Base-by-base conservation (phyloP, 2,113 vertebrate species). In the Tor tambroides region DNA sequence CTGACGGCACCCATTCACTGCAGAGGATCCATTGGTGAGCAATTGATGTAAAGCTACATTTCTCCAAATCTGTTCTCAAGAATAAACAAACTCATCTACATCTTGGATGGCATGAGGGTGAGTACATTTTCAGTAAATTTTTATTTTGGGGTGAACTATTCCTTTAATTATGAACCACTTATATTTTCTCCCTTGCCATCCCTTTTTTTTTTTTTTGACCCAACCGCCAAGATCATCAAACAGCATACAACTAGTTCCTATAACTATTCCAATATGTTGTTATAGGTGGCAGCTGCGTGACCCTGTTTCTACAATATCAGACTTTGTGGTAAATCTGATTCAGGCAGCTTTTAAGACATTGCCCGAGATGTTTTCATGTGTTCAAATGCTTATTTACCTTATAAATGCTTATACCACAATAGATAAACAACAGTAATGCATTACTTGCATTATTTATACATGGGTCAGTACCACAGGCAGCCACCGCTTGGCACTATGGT, bases 401-500 rank as follows among this genome's bases (percentile, higher is more conserved):
- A n/a, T n/a, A n/a, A n/a, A n/a, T n/a, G n/a, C n/a, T n/a, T n/a
- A 26, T 49, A 82, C 61, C 38, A 30, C 9, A 38, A 8, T 38
- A 35, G 30, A 80, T 59, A 8, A 61, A 63, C n/a, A 63, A 65
- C 17, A 49, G n/a, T 9, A 67, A 12, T 23, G n/a, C 26, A 49
- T 69, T 67, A 8, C 41, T 82, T 23, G 35, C 1, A 63, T 41
- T 41, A 80, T 82, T 46, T 21, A 21, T 46, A 69, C 41, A 67
- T 82, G 23, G 71, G 78, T 59, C 46, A 72, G 43, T 85, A 76
- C 84, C 38, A 76, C 32, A 43, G 19, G 26, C 41, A 59, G 17
- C 85, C 85, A 86, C 85, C 35, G 51, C 78, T 86, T 63, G 85
- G 78, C 79, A 59, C 85, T 75, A 46, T 4, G 17, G 35, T 80